Conservation (phyloP, 1,140 invertebrate species). For the Muscidifurax raptorellus region DNA sequence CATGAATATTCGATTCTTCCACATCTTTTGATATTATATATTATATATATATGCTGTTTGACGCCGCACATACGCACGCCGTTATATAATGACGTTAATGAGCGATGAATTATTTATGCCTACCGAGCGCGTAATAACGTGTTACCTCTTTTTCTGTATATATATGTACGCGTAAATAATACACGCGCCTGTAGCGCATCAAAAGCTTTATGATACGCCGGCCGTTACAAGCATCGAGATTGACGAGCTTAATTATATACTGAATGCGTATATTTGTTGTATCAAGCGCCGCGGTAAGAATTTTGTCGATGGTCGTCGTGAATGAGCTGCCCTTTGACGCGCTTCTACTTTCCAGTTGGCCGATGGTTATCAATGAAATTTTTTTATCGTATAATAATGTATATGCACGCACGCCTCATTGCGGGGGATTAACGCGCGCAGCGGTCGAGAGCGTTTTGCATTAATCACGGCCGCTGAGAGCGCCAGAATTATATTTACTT, state of each 20-base stretch:
- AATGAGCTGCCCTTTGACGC: background rate
- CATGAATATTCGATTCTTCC: constrained; percentile 31
- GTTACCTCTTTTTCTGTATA: background rate
- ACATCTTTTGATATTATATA: background rate
- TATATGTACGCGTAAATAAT: background rate
- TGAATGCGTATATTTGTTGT: background rate
- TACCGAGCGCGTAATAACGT: background rate
- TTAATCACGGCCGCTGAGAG: too few species aligned
- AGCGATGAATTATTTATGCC: constrained; percentile 34
- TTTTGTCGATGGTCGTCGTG: background rate
- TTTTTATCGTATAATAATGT: background rate
- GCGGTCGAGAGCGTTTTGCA: too few species aligned
- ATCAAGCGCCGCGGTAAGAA: background rate
- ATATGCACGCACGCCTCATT: background rate
- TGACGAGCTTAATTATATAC: constrained; percentile 29
- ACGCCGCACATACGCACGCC: background rate
- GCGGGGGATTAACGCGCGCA: too few species aligned
- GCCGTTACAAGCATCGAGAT: background rate
- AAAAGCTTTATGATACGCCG: background rate
- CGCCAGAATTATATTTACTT: background rate
- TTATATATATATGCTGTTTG: background rate
- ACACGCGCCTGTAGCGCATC: background rate
- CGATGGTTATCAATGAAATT: background rate
- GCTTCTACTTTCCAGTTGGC: background rate
- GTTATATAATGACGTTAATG: constrained; percentile 10